Percentiles rank a stretch among this genome's conserved stretches.
Evolutionary conservation across 1,140 invertebrate genomes (phyloP).

Genomic region (Lamellibrachia luymesi): DNA sequence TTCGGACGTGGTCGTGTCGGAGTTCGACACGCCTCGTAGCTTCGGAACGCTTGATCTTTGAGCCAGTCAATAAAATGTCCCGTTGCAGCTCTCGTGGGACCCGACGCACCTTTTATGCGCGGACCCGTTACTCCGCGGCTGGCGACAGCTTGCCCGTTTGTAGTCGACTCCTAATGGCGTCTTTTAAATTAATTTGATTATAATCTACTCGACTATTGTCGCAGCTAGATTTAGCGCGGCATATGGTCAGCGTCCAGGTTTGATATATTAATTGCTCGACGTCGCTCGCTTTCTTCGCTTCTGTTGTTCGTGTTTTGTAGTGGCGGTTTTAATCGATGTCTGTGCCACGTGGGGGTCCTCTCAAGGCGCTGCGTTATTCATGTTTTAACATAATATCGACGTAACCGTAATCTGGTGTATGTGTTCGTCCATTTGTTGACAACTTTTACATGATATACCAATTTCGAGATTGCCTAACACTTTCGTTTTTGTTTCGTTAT

Average conservation of each 20-base stretch:
- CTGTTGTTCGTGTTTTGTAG: background rate
- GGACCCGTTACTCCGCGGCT: background rate
- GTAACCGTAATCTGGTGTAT: background rate
- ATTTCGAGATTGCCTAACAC: no score
- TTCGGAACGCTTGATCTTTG: background rate
- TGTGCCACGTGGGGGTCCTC: background rate
- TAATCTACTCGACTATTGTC: conserved; percentile 5
- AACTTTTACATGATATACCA: no score
- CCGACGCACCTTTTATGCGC: background rate
- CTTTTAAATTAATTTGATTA: conserved; percentile 6
- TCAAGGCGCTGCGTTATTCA: background rate
- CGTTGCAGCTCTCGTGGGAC: background rate
- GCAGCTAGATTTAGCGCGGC: background rate
- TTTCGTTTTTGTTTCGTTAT: no score
- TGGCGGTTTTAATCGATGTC: background rate
- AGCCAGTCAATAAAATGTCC: background rate
- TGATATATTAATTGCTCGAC: background rate
- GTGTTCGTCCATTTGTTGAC: no score
- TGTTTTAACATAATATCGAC: background rate
- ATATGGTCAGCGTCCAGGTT: background rate
- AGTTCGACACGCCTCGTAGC: background rate
- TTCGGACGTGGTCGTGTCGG: background rate
- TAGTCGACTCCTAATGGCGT: background rate
- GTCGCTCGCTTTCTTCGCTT: background rate
- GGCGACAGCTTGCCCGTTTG: background rate